phyloP scores from a whole-genome alignment of 2,113 vertebrate species.

The Glaucomys volans region DNA sequence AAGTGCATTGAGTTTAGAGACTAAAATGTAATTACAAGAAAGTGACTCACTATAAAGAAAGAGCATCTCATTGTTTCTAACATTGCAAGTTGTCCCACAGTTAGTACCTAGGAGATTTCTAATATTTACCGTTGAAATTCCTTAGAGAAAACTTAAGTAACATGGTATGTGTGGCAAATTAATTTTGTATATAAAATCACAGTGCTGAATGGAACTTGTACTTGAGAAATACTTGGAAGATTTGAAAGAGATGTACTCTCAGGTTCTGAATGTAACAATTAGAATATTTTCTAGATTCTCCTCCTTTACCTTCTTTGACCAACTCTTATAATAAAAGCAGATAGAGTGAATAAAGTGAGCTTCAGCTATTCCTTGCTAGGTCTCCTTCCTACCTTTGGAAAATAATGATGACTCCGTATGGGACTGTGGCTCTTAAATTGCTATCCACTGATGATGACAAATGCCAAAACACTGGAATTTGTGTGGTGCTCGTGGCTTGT shows the following conservation, averaged over 20 bases:
- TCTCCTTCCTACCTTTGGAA: slow-evolving; percentile 26
- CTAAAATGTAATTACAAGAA: slow-evolving; percentile 47
- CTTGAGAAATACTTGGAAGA: background rate
- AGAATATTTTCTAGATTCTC: background rate
- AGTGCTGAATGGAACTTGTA: background rate
- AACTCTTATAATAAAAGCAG: background rate
- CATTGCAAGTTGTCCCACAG: background rate
- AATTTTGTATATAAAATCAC: background rate
- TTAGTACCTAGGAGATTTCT: background rate
- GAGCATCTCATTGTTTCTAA: background rate
- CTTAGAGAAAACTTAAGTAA: slow-evolving; percentile 14
- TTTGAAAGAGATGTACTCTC: background rate
- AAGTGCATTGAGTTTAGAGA: slow-evolving; percentile 54
- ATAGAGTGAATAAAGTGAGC: background rate
- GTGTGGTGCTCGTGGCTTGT: slow-evolving; percentile 45
- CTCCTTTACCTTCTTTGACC: background rate
- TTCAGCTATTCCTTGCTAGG: background rate
- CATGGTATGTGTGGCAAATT: background rate
- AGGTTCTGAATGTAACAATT: background rate
- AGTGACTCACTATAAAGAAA: background rate
- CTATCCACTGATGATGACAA: slow-evolving; percentile 67
- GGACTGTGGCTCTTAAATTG: slow-evolving; percentile 43
- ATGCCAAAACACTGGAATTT: slow-evolving; percentile 51
- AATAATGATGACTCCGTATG: background rate
- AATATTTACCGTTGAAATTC: background rate